A percentile compares a stretch with the other conserved stretches of the same genome.
These are phyloP conservation scores for Sander lucioperca DNA, from an alignment of 2,113 vertebrate species.

Conservation along the genomic window DNA sequence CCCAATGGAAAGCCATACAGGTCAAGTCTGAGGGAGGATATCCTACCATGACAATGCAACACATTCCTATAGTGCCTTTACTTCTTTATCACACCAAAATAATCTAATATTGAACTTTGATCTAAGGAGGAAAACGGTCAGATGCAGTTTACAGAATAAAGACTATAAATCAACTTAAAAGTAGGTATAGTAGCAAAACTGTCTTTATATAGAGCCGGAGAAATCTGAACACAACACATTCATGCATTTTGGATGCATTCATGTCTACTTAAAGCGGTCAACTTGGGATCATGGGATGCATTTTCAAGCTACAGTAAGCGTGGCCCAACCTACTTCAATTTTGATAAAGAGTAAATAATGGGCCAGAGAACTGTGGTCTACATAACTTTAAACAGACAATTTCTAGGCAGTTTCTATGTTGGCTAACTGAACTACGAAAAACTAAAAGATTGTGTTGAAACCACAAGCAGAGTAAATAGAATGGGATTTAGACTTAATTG, in stretches of 20 bases:
- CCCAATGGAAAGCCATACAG: slow-evolving; percentile 48
- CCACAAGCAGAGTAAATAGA: background rate
- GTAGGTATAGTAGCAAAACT: background rate
- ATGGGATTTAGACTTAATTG: background rate
- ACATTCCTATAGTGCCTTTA: slow-evolving; percentile 43
- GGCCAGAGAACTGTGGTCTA: slow-evolving; percentile 51
- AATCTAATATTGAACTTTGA: background rate
- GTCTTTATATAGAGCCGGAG: background rate
- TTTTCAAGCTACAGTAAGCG: slow-evolving; percentile 13
- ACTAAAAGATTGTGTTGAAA: background rate
- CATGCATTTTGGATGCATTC: background rate
- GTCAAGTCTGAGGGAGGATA: slow-evolving; percentile 62
- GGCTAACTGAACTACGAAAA: background rate
- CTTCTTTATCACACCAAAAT: slow-evolving; percentile 12
- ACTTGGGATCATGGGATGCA: background rate
- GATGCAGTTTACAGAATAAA: background rate
- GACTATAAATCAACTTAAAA: background rate
- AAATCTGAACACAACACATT: background rate
- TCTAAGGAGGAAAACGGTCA: background rate
- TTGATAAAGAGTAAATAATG: slow-evolving; percentile 73
- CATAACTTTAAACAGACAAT: slow-evolving; percentile 32
- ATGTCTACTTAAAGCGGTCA: background rate
- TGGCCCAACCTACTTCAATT: slow-evolving; percentile 48
- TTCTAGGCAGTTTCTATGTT: slow-evolving; percentile 22
- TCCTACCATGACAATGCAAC: slow-evolving; percentile 53